Evolutionary conservation across 92 coral and sea anemone genomes (phyloP).

Genomic region (Porites lobata): DNA sequence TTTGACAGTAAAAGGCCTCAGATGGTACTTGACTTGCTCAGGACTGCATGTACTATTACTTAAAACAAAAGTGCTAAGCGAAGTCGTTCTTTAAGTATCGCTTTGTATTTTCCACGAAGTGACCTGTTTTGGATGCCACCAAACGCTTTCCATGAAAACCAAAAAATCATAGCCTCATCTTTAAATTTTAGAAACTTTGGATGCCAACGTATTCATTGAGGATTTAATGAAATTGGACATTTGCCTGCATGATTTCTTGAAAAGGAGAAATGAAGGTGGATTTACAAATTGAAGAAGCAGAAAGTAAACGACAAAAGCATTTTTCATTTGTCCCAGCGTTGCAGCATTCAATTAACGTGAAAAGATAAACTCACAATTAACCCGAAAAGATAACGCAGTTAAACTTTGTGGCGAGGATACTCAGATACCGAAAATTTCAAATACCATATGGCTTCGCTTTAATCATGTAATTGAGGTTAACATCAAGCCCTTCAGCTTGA

Average conservation of each 20-base stretch:
- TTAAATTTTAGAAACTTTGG: neutral
- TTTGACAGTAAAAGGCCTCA: no score
- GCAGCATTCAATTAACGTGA: neutral
- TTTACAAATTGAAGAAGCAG: neutral
- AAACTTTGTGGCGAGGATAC: neutral
- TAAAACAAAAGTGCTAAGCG: neutral
- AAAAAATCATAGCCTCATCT: no score
- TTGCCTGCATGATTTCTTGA: neutral
- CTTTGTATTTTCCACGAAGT: neutral
- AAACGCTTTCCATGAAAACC: no score
- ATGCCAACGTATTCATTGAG: neutral
- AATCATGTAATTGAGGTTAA: neutral
- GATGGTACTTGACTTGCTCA: no score
- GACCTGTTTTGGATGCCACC: neutral
- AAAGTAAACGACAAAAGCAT: no score
- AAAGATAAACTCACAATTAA: neutral
- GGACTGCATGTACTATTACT: no score
- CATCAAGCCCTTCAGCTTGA: neutral
- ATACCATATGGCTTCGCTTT: no score
- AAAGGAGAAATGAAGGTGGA: neutral
- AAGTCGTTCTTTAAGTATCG: neutral
- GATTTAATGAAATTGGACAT: neutral
- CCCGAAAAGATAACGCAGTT: neutral
- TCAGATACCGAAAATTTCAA: neutral
- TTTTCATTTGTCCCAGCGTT: neutral